A percentile compares a stretch with the other conserved stretches of the same genome.
These are phyloP conservation scores for Orchestia grillus DNA, from an alignment of 1,140 invertebrate species.

Conservation along the genomic window DNA sequence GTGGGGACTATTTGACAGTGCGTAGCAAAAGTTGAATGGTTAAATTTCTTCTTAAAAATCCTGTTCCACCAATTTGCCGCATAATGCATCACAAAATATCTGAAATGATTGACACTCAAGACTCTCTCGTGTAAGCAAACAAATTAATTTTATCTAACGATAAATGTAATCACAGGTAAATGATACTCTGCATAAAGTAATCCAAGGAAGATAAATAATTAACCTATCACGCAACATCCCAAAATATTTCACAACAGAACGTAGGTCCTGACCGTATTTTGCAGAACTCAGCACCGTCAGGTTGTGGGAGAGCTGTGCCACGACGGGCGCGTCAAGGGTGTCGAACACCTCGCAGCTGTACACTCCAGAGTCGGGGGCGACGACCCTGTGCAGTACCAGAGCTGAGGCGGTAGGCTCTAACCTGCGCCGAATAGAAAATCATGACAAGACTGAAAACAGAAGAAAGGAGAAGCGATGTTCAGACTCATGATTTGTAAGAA, in stretches of 20 bases:
- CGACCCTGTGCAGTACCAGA: not conserved
- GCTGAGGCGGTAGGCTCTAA: not conserved
- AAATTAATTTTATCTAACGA: not conserved
- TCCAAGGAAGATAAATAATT: not conserved
- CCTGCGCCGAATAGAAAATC: not conserved
- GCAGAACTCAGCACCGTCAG: not conserved
- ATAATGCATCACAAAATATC: too few relatives aligned
- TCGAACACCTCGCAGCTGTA: not conserved
- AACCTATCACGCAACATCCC: too few relatives aligned
- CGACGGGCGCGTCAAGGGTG: not conserved
- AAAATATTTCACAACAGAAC: not conserved
- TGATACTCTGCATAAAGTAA: not conserved
- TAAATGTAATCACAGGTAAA: not conserved
- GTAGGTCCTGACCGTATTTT: not conserved
- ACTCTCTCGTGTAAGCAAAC: too few relatives aligned
- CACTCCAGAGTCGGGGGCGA: not conserved
- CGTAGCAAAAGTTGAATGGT: too few relatives aligned
- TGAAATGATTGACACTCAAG: too few relatives aligned
- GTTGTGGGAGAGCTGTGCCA: not conserved
- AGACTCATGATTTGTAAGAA: not conserved
- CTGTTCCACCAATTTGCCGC: too few relatives aligned
- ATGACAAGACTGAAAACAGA: not conserved
- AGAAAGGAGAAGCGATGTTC: not conserved
- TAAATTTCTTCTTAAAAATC: too few relatives aligned
- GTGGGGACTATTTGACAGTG: too few relatives aligned